Evolutionary conservation across 2,888 invertebrate species (phyloP).

Genomic region (Pantelozetes paolii): DNA sequence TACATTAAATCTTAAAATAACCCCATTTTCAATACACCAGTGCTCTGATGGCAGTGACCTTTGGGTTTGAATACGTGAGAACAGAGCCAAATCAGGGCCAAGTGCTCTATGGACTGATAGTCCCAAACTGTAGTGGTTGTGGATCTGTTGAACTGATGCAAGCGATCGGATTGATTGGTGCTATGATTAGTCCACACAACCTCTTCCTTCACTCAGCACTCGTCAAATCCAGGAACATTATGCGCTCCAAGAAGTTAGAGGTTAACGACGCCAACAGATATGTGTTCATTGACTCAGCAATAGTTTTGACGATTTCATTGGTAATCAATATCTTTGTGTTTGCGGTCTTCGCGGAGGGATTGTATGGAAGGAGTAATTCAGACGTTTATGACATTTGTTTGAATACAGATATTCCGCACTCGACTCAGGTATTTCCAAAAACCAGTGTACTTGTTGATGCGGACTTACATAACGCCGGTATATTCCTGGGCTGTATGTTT

Average conservation of each 20-base stretch:
- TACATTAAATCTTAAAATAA: no score
- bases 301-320: constrained; percentile 77
- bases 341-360: constrained; percentile 76
- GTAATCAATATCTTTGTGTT: constrained; percentile 84
- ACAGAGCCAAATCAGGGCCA: constrained; percentile 65
- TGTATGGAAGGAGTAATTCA: constrained; percentile 66
- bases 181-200: constrained; percentile 90
- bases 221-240: constrained; percentile 68
- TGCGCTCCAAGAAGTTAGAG: no score
- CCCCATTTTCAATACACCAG: no score
- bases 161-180: constrained; percentile 76
- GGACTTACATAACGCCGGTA: constrained; percentile 63
- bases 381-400: constrained; percentile 59
- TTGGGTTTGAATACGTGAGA: constrained; percentile 74
- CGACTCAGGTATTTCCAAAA: constrained; percentile 54
- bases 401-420: constrained; percentile 51
- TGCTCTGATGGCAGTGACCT: constrained; percentile 74
- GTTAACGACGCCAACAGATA: constrained; percentile 83
- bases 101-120: constrained; percentile 63
- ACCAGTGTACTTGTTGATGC: constrained; percentile 60
- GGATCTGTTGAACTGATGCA: constrained; percentile 55
- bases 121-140: constrained; percentile 48
- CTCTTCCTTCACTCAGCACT: constrained; percentile 80
- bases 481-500: constrained; percentile 58
- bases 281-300: constrained; percentile 70